Evolutionary conservation across 1,140 invertebrate species (phyloP), one percentile per base, ranked within the genome.

Genomic region (Ceratoteleas bidentatus): DNA sequence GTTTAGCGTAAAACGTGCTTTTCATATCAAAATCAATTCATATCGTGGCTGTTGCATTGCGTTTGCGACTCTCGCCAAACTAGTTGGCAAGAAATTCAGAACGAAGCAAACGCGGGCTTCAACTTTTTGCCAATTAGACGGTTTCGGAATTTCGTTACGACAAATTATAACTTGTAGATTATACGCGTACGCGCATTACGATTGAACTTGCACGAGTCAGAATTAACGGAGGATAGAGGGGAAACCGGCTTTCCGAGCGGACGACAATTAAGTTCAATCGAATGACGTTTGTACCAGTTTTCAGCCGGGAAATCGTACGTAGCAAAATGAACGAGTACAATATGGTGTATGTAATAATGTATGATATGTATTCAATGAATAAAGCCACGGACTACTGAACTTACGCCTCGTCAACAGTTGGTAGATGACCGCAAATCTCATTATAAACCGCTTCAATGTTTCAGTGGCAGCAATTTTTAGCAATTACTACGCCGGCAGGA

Each of bases 341-440:
- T 81, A 70, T 62, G 53, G 66, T 16, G 7, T 65, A 76, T 73
- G 73, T 75, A 77, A 73, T 72, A 77, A 77, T 82, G 79, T 77
- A 82, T 69, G 43, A 77, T 81, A 77, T 75, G 62, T 81, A 80
- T 61, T 68, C 76, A 68, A 49, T 68, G 38, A 77, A 77, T 79
- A 72, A 58, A 79, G 66, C 54, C 16, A 66, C 68, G 33, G 68
- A 80, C 68, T 60, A 72, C 54, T 73, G 49, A 72, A 72, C 47
- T 54, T 79, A 34, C 68, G 65, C 64, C 64, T 74, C 60, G 65
- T 70, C 54, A 60, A 54, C 61, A 62, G 14, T 45, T 33, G 13
- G 38, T 57, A 52, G 16, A 43, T 16, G 52, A 45, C 24, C 9
- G 53, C 47, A 16, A 61, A 43, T 61, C 16, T 50, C 33, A 54